Base-by-base conservation (phyloP, 2,888 invertebrate genomes). In the Cephus runcator region DNA sequence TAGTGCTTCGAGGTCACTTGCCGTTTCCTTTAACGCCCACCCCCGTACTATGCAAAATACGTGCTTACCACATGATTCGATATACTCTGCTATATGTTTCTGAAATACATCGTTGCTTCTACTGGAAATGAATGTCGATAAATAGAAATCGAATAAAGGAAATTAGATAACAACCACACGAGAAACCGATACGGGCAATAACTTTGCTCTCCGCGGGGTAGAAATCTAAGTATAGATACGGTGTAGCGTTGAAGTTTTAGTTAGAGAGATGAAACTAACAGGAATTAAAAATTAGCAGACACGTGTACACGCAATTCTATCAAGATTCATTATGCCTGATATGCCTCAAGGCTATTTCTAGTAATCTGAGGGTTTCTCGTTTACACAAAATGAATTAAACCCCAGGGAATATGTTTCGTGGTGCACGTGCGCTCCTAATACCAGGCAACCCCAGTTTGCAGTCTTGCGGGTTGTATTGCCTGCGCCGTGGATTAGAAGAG, bases 1-100 rank as follows among this genome's bases (percentile, higher is more conserved):
- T 85, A 82, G 81, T 82, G 84, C 74, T 82, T 87, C 87, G 88
- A 89, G 88, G 89, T 87, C 88, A 84, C 83, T 87, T 82, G 83
- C 84, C 87, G 84, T 85, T 89, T 88, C 89, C 89, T 89, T 81
- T 85, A 76, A 88, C 87, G 88, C 87, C 88, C 87, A 88, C 87
- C 83, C 79, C 81, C 74, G 73, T 75, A 73, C 76, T 73, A 75
- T 69, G 71, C 71, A 33, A 71, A 71, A 71, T n/a, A 71, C 56
- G 56, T 56, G 56, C 56, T 56, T 15, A 56, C 23, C 6, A 56
- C 56, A 23, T 23, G 56, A 23, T 56, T 23, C 56, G 23, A 56
- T 2, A 56, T 56, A 23, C 56, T 9, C 56, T 23, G 23, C 6
- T 56, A 9, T 56, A 56, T 23, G 2, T 56, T 40, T 56, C 23